Conservation (phyloP, 2,888 invertebrate species). For the Piscicola geometra region DNA sequence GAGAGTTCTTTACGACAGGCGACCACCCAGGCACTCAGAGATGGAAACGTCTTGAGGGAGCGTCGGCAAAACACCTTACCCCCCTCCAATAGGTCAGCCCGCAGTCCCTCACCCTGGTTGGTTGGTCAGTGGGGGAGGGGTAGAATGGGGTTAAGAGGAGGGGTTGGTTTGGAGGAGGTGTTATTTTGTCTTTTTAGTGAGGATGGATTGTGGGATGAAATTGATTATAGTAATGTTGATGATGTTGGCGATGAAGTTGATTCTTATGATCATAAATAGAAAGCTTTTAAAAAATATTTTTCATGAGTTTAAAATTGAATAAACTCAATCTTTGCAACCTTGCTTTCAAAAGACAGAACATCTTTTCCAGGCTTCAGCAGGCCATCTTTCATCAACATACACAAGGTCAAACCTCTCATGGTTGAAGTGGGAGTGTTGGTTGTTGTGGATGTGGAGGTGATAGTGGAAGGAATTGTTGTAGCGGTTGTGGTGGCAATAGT, state of each 20-base stretch:
- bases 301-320: too few species aligned
- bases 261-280: too few species aligned
- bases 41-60: not conserved
- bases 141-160: too few species aligned
- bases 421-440: not conserved
- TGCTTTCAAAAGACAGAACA: slow-evolving; percentile 80
- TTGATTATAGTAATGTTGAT: too few species aligned
- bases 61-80: not conserved
- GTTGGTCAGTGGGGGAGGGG: not conserved
- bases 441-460: not conserved
- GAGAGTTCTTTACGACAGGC: not conserved
- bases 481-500: too few species aligned
- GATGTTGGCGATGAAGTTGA: too few species aligned
- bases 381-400: slow-evolving; percentile 78
- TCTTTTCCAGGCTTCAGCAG: slow-evolving; percentile 77
- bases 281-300: too few species aligned
- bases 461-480: not conserved
- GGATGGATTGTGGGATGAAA: too few species aligned
- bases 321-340: too few species aligned
- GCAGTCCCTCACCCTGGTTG: not conserved
- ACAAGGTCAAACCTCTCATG: slow-evolving; percentile 69
- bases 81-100: not conserved
- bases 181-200: too few species aligned
- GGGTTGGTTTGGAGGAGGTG: too few species aligned
- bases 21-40: slow-evolving; percentile 2